These are phyloP conservation scores for Cryptocephalus moraei DNA, from an alignment of 2,888 invertebrate species.

Conservation along the genomic window DNA sequence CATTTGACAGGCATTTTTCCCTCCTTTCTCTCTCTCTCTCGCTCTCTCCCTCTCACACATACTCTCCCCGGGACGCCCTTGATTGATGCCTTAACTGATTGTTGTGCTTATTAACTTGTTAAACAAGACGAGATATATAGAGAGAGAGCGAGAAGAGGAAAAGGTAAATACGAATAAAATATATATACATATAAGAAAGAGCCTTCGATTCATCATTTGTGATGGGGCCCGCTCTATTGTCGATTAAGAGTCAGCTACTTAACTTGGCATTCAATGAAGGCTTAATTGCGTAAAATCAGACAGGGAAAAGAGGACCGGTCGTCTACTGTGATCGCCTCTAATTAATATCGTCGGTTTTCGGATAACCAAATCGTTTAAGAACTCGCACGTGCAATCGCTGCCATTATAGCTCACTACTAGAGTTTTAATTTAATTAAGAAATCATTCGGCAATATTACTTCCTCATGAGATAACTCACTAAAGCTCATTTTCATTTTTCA, in stretches of 20 bases:
- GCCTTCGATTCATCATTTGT: slow-evolving; percentile 33
- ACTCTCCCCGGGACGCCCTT: slow-evolving; percentile 19
- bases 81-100: slow-evolving; percentile 39
- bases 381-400: too few species aligned
- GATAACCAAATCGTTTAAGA: too few species aligned
- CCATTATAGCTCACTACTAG: too few species aligned
- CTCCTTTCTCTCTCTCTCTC: background rate
- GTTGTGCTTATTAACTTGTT: slow-evolving; percentile 40
- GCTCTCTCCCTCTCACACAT: background rate
- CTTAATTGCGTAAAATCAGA: too few species aligned
- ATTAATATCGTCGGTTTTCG: too few species aligned
- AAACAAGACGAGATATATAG: slow-evolving; percentile 28
- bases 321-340: too few species aligned
- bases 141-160: slow-evolving; percentile 13
- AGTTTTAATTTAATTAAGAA: too few species aligned
- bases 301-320: too few species aligned
- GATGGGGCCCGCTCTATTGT: slow-evolving; percentile 32
- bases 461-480: too few species aligned
- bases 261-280: slow-evolving; percentile 9
- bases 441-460: too few species aligned
- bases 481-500: too few species aligned
- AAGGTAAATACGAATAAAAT: slow-evolving; percentile 5
- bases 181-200: slow-evolving; percentile 8
- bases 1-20: slow-evolving; percentile 29
- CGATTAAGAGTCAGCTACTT: slow-evolving; percentile 34